Evolutionary conservation across 2,888 invertebrate genomes (phyloP).

Genomic region (Sminthurinus aureus): DNA sequence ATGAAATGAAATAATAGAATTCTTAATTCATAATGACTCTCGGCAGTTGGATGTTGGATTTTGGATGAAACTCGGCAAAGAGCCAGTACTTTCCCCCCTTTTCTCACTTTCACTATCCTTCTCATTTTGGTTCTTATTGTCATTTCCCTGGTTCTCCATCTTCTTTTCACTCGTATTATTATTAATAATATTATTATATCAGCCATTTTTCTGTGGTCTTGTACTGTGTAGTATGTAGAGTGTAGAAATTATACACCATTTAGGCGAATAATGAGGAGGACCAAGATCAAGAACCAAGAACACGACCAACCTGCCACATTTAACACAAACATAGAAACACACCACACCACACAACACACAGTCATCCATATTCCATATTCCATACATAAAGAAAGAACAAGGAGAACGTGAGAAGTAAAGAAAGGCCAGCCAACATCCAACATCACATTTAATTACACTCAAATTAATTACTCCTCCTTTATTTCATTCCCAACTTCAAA

Average conservation of each 20-base stretch:
- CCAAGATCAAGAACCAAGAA: neutral
- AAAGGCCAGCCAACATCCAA: neutral
- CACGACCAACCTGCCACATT: too few species aligned
- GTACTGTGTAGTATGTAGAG: too few species aligned
- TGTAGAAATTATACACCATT: neutral
- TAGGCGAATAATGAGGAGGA: neutral
- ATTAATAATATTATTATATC: neutral
- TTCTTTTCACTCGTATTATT: neutral
- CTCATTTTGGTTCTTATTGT: neutral
- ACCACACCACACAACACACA: neutral
- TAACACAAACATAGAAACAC: too few species aligned
- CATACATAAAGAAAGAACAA: too few species aligned
- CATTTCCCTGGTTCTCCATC: neutral
- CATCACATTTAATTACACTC: conserved; percentile 9
- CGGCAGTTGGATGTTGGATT: neutral
- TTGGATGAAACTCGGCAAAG: too few species aligned
- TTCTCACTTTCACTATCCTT: neutral
- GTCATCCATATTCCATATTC: neutral
- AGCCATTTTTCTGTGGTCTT: neutral
- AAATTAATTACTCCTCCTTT: conserved; percentile 12
- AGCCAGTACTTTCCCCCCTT: too few species aligned
- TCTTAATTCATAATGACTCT: neutral
- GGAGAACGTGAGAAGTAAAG: too few species aligned
- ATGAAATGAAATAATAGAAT: neutral
- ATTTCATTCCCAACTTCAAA: neutral